Conservation (phyloP, 2,888 invertebrate genomes). For the Blastobasis adustella region DNA sequence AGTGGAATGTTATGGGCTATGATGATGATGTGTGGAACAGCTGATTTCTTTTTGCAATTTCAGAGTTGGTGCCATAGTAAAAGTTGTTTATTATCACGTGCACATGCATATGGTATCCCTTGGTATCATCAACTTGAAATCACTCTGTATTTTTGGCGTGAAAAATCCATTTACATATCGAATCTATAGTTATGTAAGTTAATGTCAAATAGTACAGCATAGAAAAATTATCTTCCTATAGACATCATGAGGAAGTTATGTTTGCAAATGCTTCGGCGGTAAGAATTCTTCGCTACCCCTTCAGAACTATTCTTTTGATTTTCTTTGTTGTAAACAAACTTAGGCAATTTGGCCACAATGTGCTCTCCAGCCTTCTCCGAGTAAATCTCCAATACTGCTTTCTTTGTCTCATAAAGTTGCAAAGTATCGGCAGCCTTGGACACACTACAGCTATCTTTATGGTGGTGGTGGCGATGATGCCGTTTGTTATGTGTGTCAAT, state of each 20-base stretch:
- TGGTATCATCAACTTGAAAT: too few relatives aligned
- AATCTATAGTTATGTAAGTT: too few relatives aligned
- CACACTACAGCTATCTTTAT: slow-evolving; percentile 6
- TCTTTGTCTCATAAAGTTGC: slow-evolving; percentile 53
- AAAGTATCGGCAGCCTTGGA: slow-evolving; percentile 30
- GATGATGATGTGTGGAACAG: too few relatives aligned
- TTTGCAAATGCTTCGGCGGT: slow-evolving; percentile 19
- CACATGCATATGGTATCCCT: too few relatives aligned
- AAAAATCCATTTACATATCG: too few relatives aligned
- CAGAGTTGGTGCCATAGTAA: too few relatives aligned
- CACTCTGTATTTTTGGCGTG: too few relatives aligned
- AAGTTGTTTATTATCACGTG: too few relatives aligned
- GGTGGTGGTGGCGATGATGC: slow-evolving; percentile 3
- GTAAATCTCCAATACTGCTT: slow-evolving; percentile 56
- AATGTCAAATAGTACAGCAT: background rate
- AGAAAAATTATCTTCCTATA: slow-evolving; percentile 16
- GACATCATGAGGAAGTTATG: slow-evolving; percentile 31
- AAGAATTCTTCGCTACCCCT: slow-evolving; percentile 19
- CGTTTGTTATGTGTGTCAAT: background rate
- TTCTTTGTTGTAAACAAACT: slow-evolving; percentile 39
- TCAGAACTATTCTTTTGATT: slow-evolving; percentile 28
- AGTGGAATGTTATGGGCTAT: too few relatives aligned
- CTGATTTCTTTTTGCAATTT: too few relatives aligned
- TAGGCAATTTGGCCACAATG: slow-evolving; percentile 48
- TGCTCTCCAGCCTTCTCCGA: slow-evolving; percentile 39